Percentiles rank a stretch among this genome's conserved stretches.
phyloP scores from a whole-genome alignment of 2,797 vertebrate genomes.

The Cephalopachus bancanus region DNA sequence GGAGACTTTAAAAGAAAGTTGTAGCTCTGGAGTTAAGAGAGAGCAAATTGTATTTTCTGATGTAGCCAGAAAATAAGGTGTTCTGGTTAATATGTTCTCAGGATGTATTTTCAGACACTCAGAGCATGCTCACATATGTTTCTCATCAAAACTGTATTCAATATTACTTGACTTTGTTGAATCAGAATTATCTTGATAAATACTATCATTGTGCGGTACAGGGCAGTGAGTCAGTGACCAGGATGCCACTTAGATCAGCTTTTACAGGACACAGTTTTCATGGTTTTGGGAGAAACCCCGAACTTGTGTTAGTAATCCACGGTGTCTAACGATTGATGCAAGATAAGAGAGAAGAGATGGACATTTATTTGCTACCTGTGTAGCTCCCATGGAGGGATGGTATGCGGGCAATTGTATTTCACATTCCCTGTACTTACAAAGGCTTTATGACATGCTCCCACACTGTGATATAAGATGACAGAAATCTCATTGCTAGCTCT shows the following conservation, averaged over 20 bases:
- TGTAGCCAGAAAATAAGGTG: background rate
- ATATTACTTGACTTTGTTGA: constrained; percentile 9
- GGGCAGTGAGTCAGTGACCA: background rate
- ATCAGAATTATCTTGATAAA: constrained; percentile 19
- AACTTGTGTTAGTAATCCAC: background rate
- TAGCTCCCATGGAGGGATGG: background rate
- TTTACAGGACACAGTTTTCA: background rate
- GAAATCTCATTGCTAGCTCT: background rate
- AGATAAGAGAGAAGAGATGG: background rate
- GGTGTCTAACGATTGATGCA: background rate
- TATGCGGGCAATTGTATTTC: background rate
- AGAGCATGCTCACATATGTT: background rate
- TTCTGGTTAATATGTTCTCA: background rate
- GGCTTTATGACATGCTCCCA: background rate
- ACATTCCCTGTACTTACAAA: background rate
- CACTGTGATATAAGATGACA: background rate
- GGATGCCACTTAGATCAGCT: background rate
- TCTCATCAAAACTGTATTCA: background rate
- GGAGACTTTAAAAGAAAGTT: constrained; percentile 46
- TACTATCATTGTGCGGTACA: background rate
- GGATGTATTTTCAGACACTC: constrained; percentile 3
- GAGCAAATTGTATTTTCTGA: background rate
- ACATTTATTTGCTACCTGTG: background rate
- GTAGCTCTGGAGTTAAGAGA: constrained; percentile 32
- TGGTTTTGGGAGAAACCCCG: background rate